Evolutionary conservation across 2,888 invertebrate species (phyloP), one percentile per base, ranked within the genome.

Genomic region (Mesoligia furuncula): DNA sequence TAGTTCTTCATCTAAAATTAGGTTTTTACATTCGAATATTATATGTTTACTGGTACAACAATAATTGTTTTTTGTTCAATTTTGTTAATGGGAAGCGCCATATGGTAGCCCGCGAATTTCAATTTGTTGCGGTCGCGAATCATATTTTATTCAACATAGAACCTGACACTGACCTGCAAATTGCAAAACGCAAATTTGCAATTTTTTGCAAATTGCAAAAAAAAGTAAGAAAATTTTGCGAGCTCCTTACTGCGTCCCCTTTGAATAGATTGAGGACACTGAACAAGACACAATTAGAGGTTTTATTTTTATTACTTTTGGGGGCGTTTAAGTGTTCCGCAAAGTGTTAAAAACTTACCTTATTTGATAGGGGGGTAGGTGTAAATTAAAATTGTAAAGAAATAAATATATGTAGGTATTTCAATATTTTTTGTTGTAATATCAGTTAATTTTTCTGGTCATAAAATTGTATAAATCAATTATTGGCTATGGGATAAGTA

Each of bases 341-440:
- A 67, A 39, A 39, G 17, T 45, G 67, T 67, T 62, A 42, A 31
- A 66, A 73, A 39, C n/a, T 54, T 42, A 61, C 36, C n/a, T n/a
- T 51, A 39, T 17, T 57, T 45, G 15, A 42, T n/a, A 77, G 15
- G 57, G 61, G 24, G 62, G 36, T 78, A 57, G 64, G 5, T 78
- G 62, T 78, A 48, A 54, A 78, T 69, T 62, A 24, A 64, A 78
- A 70, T 39, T 70, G 79, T 78, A 79, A 78, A 78, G 13, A 78
- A 64, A 78, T 6, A 5, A 57, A 48, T n/a, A 39, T n/a, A 31
- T 20, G 15, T 57, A 65, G 45, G 27, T 78, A 78, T 64, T 57
- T 54, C 7, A 39, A 64, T 45, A 62, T 36, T 27, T 64, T 57
- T 64, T 67, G 7, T 64, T 78, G 54, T 78, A 57, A 45, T 31